phyloP scores from a whole-genome alignment of 2,888 invertebrate species.

The Drosophila atripex region DNA sequence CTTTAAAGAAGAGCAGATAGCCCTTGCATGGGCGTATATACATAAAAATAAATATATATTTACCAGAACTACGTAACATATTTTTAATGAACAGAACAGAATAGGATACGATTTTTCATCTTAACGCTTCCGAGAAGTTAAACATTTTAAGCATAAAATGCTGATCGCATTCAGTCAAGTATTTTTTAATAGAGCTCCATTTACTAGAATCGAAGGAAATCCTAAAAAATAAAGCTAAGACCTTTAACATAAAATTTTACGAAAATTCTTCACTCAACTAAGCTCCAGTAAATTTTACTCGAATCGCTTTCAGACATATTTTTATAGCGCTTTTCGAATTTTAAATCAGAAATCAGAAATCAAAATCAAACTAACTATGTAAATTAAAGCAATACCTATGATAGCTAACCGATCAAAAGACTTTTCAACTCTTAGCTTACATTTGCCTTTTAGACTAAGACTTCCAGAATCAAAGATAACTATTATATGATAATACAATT shows the following conservation, averaged over 20 bases:
- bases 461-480: slow-evolving; percentile 50
- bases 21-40: slow-evolving; percentile 32
- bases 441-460: slow-evolving; percentile 77
- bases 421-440: slow-evolving; percentile 75
- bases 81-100: slow-evolving; percentile 61
- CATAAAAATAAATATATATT: slow-evolving; percentile 58
- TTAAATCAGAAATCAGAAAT: slow-evolving; percentile 44
- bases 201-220: slow-evolving; percentile 53
- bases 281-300: slow-evolving; percentile 60
- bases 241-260: slow-evolving; percentile 34
- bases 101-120: slow-evolving; percentile 57
- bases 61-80: slow-evolving; percentile 76
- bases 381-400: slow-evolving; percentile 66
- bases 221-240: slow-evolving; percentile 21
- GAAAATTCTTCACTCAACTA: slow-evolving; percentile 38
- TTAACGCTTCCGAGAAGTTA: slow-evolving; percentile 77
- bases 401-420: slow-evolving; percentile 60
- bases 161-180: slow-evolving; percentile 52
- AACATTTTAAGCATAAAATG: slow-evolving; percentile 75
- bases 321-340: slow-evolving; percentile 80
- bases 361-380: slow-evolving; percentile 46
- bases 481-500: slow-evolving; percentile 30
- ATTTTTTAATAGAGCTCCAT: slow-evolving; percentile 70
- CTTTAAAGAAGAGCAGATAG: slow-evolving; percentile 6
- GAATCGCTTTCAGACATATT: slow-evolving; percentile 77